A percentile compares a stretch with the other conserved stretches of the same genome.
Evolutionary conservation across 1,140 invertebrate genomes (phyloP).

Genomic region (Thalassaphorura encarpata): DNA sequence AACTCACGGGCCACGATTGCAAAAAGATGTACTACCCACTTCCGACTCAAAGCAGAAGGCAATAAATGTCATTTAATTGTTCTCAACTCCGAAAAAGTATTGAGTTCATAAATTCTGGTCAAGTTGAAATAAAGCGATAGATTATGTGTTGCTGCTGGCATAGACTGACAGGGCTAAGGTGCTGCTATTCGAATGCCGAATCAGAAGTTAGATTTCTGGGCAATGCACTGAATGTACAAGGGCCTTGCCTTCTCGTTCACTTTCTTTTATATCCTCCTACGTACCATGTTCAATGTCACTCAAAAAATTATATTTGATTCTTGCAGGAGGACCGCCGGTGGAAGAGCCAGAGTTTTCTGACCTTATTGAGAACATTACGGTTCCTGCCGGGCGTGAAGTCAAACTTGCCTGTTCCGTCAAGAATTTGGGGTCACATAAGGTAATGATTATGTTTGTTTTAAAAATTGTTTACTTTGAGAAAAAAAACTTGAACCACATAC

Average conservation of each 20-base stretch:
- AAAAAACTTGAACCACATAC: too few species aligned
- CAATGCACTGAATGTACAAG: too few species aligned
- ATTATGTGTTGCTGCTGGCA: conserved; percentile 15
- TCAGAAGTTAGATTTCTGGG: too few species aligned
- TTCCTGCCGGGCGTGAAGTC: conserved; percentile 69
- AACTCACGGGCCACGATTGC: too few species aligned
- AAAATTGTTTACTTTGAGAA: too few species aligned
- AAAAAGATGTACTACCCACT: too few species aligned
- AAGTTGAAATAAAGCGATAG: conserved; percentile 17
- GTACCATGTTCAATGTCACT: background rate
- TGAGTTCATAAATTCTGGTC: conserved; percentile 31
- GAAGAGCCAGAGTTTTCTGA: conserved; percentile 52
- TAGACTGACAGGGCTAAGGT: too few species aligned
- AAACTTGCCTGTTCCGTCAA: conserved; percentile 80
- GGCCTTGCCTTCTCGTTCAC: too few species aligned
- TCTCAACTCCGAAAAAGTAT: conserved; percentile 23
- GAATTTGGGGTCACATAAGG: conserved; percentile 74
- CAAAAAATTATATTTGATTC: conserved; percentile 25
- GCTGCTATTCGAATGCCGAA: too few species aligned
- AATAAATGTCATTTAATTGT: conserved; percentile 34
- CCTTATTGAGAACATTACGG: conserved; percentile 53
- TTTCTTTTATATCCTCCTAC: background rate
- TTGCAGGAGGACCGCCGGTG: conserved; percentile 39
- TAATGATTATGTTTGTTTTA: conserved; percentile 38
- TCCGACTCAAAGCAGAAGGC: too few species aligned